Evolutionary conservation across 2,888 invertebrate genomes (phyloP), one percentile per base, ranked within the genome.

Genomic region (Cryptosula pallasiana): DNA sequence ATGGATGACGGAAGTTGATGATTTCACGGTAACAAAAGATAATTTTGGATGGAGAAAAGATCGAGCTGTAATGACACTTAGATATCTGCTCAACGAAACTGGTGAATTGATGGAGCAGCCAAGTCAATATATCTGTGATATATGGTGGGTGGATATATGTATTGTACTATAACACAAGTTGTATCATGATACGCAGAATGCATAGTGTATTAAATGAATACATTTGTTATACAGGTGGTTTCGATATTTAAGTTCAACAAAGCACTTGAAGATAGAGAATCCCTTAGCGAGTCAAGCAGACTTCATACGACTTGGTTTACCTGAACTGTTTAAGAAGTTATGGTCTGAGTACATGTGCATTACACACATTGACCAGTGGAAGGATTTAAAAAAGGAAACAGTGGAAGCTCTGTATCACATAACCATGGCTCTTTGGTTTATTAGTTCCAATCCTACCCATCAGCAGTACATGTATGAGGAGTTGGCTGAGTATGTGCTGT

Each of bases 401-500:
- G 63, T 63, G 13, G 63, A 63, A n/a, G 63, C 63, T 13, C 27
- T 63, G 9, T 63, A 63, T 63, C 63, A 63, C 63, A 63, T 63
- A 1, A 23, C 27, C 13, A 63, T 63, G 63, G 63, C 63, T 16
- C 32, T 63, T 2, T 63, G 63, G 63, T 63, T 63, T 32, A 63
- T 63, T 13, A 29, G 29, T 13, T 9, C 63, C 5, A 63, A 63
- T n/a, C 63, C 63, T 25, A 63, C 13, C 2, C 63, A 63, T 63
- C 63, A 32, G 63, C 29, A 63, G 2, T 13, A 63, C 3, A 63
- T 63, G 63, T 63, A 32, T 63, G 13, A 9, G 2, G 32, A 63
- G 32, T n/a, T 63, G 2, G 20, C 2, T 27, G 27, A 63, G 9
- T 63, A 32, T 63, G 32, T 63, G 5, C 2, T 63, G 32, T 3